Conservation (phyloP, 2,888 invertebrate species). For the Idaea dimidiata region DNA sequence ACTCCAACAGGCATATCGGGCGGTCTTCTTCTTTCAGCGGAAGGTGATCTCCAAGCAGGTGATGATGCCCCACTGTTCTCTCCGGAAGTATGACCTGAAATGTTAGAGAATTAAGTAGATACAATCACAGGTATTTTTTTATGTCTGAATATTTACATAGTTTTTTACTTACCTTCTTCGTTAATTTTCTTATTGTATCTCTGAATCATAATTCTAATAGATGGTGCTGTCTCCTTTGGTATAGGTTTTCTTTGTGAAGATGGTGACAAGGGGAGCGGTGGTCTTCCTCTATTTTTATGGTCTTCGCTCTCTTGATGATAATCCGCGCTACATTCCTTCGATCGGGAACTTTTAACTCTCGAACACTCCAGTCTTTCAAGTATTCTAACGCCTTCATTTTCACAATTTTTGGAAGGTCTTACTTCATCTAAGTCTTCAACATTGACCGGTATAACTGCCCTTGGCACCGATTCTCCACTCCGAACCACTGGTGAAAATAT, state of each 20-base stretch:
- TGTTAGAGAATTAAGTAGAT: background rate
- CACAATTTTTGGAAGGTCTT: constrained; percentile 40
- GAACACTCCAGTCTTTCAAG: constrained; percentile 38
- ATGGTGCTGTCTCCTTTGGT: constrained; percentile 84
- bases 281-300: constrained; percentile 59
- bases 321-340: constrained; percentile 61
- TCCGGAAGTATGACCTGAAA: constrained; percentile 64
- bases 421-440: constrained; percentile 66
- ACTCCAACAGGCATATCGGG: constrained; percentile 75
- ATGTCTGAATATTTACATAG: background rate
- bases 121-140: background rate
- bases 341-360: constrained; percentile 43
- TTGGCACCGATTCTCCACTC: constrained; percentile 76
- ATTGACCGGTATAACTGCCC: constrained; percentile 72
- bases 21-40: constrained; percentile 80
- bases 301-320: constrained; percentile 53
- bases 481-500: constrained; percentile 87
- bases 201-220: constrained; percentile 86
- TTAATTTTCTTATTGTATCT: constrained; percentile 84
- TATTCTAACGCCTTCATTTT: constrained; percentile 20
- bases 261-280: constrained; percentile 83
- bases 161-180: constrained; percentile 68
- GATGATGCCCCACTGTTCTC: constrained; percentile 84
- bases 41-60: constrained; percentile 84
- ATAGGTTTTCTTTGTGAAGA: constrained; percentile 77